These are phyloP conservation scores for Salvelinus namaycush DNA, from an alignment of 2,113 vertebrate species.

Conservation along the genomic window DNA sequence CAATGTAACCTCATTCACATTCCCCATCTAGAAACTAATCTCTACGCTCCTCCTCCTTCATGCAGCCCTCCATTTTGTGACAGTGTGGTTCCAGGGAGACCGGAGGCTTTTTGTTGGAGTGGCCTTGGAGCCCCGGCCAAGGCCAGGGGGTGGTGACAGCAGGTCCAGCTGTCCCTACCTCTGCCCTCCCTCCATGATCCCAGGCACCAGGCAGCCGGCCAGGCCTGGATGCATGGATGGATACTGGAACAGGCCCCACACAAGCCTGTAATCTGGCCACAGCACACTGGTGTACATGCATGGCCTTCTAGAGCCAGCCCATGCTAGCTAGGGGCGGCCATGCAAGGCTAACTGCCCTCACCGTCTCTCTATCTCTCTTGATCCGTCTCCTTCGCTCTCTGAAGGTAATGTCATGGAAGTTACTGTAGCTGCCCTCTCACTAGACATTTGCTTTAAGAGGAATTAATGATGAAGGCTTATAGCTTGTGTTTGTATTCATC, in stretches of 20 bases:
- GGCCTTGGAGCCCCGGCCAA: constrained; percentile 29
- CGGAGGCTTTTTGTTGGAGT: constrained; percentile 30
- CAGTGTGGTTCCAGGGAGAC: constrained; percentile 11
- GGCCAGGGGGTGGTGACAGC: constrained; percentile 32
- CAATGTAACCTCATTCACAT: not conserved
- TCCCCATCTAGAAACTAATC: not conserved
- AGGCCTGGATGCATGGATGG: constrained; percentile 20
- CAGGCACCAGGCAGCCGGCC: constrained; percentile 47
- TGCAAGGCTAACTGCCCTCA: too few relatives aligned
- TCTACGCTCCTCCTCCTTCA: not conserved
- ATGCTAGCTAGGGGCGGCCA: too few relatives aligned
- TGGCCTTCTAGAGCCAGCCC: not conserved
- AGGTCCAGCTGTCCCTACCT: constrained; percentile 63
- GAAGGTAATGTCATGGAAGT: too few relatives aligned
- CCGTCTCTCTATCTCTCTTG: too few relatives aligned
- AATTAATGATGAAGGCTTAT: too few relatives aligned
- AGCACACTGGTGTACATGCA: too few relatives aligned
- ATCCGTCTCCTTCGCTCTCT: too few relatives aligned
- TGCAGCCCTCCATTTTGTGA: constrained; percentile 40
- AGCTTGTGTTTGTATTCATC: too few relatives aligned
- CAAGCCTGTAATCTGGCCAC: not conserved
- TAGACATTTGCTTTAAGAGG: too few relatives aligned
- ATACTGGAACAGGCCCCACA: constrained; percentile 2
- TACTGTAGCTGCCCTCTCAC: too few relatives aligned
- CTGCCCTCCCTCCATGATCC: constrained; percentile 49